phyloP scores from a whole-genome alignment of 1,140 invertebrate species.

The Drosophila seguyi region DNA sequence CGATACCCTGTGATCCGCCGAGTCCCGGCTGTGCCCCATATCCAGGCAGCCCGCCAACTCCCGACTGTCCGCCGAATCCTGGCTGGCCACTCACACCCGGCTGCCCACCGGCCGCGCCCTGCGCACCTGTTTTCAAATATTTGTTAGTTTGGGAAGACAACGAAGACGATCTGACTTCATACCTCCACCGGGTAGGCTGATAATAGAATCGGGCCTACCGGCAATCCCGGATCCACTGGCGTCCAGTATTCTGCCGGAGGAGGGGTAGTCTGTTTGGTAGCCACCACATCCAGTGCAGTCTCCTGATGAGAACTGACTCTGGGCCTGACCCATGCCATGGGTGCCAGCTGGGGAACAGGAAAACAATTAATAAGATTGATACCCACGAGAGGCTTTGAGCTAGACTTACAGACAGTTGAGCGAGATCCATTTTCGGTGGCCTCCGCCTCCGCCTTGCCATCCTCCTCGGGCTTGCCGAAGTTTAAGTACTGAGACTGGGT shows the following conservation, averaged over 20 bases:
- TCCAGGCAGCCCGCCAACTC: constrained; percentile 2
- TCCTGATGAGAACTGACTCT: constrained; percentile 89
- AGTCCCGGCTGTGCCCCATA: not conserved
- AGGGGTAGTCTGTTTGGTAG: constrained; percentile 42
- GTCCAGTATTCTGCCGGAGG: constrained; percentile 31
- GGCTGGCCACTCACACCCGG: constrained; percentile 18
- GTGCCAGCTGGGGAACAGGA: constrained; percentile 87
- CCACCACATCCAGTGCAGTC: constrained; percentile 85
- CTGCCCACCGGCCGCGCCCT: constrained; percentile 29
- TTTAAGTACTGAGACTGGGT: constrained; percentile 93
- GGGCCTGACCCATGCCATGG: constrained; percentile 92
- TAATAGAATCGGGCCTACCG: constrained; percentile 60
- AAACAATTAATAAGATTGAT: not conserved
- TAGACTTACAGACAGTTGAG: constrained; percentile 90
- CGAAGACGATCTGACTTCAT: not conserved
- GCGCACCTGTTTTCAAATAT: not conserved
- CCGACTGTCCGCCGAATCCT: constrained; percentile 1
- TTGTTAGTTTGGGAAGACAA: too few species aligned
- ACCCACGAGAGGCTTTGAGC: too few species aligned
- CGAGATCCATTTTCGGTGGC: constrained; percentile 90
- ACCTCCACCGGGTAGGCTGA: constrained; percentile 61
- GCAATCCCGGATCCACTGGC: constrained; percentile 15
- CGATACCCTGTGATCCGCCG: not conserved
- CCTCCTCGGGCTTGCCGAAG: constrained; percentile 87
- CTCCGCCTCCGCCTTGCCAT: constrained; percentile 92